Evolutionary conservation across 2,888 invertebrate species (phyloP).

Genomic region (Exephanes ischioxanthus): DNA sequence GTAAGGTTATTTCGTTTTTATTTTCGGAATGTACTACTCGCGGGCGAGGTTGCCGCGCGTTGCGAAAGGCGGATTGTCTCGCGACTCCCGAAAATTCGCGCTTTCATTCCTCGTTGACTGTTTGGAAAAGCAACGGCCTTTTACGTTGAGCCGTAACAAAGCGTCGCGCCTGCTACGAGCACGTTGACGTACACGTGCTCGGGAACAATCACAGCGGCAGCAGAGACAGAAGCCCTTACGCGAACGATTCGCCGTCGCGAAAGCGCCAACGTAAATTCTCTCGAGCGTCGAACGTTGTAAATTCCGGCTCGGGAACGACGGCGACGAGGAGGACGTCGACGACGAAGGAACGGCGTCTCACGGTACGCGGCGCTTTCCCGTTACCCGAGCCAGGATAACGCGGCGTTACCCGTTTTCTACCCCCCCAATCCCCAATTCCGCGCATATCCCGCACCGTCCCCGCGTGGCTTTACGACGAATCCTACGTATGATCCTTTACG

Average conservation of each 20-base stretch:
- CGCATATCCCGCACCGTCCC: slow-evolving; percentile 28
- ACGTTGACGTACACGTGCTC: slow-evolving; percentile 27
- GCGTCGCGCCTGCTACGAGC: slow-evolving; percentile 15
- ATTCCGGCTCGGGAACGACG: slow-evolving; percentile 68
- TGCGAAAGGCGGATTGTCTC: not conserved
- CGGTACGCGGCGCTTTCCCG: slow-evolving; percentile 26
- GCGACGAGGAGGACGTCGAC: slow-evolving; percentile 10
- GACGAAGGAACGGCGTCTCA: slow-evolving; percentile 26
- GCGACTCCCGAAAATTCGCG: not conserved
- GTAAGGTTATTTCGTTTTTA: too few relatives aligned
- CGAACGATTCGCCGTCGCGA: slow-evolving; percentile 10
- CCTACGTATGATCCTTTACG: slow-evolving; percentile 69
- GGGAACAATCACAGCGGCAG: slow-evolving; percentile 22
- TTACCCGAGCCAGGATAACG: slow-evolving; percentile 38
- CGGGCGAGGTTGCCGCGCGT: not conserved
- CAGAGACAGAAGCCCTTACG: slow-evolving; percentile 12
- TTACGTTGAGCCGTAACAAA: slow-evolving; percentile 12
- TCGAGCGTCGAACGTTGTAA: slow-evolving; percentile 72
- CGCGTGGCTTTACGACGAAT: slow-evolving; percentile 74
- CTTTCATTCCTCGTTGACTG: slow-evolving; percentile 5
- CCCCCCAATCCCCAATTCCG: slow-evolving; percentile 18
- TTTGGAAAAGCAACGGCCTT: not conserved
- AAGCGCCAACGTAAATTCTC: slow-evolving; percentile 41
- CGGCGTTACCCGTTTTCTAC: slow-evolving; percentile 8
- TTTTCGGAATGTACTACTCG: not conserved